A percentile compares a stretch with the other conserved stretches of the same genome.
These are phyloP conservation scores for Cheilinus undulatus DNA, from an alignment of 2,113 vertebrate species.

Conservation along the genomic window DNA sequence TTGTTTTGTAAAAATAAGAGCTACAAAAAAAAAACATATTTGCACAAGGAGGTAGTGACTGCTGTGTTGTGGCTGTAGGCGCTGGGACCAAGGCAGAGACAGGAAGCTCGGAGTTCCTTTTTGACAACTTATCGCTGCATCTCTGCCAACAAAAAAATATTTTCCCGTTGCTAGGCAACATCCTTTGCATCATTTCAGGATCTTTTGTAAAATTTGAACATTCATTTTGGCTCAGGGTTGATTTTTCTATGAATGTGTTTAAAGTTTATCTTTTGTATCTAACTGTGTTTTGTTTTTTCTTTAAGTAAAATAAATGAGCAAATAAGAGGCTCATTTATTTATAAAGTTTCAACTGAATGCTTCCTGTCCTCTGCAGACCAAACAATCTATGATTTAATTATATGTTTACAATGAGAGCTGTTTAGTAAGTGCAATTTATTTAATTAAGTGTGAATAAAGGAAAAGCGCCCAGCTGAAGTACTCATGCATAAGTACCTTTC, in stretches of 20 bases:
- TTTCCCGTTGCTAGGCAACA: conserved; percentile 57
- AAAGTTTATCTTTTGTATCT: conserved; percentile 1
- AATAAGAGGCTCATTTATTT: not conserved
- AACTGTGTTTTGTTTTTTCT: conserved; percentile 9
- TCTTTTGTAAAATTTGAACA: conserved; percentile 39
- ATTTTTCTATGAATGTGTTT: conserved; percentile 17
- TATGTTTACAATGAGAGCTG: conserved; percentile 14
- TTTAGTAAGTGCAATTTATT: not conserved
- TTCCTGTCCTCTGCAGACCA: not conserved
- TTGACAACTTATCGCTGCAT: conserved; percentile 40
- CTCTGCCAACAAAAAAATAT: conserved; percentile 18
- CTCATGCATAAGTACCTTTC: not conserved
- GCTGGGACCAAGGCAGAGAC: conserved; percentile 28
- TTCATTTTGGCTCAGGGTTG: conserved; percentile 23
- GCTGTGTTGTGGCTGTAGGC: conserved; percentile 15
- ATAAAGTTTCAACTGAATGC: not conserved
- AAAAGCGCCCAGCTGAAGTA: conserved; percentile 3
- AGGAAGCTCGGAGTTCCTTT: conserved; percentile 37
- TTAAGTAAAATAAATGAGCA: conserved; percentile 4
- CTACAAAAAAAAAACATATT: not conserved
- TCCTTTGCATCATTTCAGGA: conserved; percentile 32
- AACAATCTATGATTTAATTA: not conserved
- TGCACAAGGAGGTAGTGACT: not conserved
- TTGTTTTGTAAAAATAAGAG: conserved; percentile 1
- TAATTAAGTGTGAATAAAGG: conserved; percentile 20